Base-by-base conservation (phyloP, 2,797 vertebrate species). In the Myiothlypis coronata region DNA sequence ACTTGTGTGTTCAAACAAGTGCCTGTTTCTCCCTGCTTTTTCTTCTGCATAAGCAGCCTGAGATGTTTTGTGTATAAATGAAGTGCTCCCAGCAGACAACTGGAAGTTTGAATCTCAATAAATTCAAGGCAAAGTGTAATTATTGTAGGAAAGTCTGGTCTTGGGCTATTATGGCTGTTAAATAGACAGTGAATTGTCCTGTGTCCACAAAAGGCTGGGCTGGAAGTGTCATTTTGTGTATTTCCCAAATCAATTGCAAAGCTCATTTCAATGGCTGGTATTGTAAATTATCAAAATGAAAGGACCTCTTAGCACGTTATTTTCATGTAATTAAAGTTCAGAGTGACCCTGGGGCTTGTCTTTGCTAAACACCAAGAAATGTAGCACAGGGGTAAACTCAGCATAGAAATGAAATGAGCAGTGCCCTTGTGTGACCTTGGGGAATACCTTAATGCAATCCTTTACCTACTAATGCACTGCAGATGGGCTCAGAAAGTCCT, bases 271-370 rank as follows among this genome's bases (percentile, higher is more conserved):
- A 59, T 89, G 59, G 81, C 68, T 30, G 21, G 10, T 44, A 32
- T 56, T 93, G 75, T 60, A 83, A 87, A 80, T 91, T 52, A 87
- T 79, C 83, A 37, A 89, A 92, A 93, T 39, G 56, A 76, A 94
- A 91, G 28, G 67, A 52, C 44, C 39, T 91, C 71, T 96, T 87
- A 74, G 55, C 2, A 2, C 49, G 67, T 93, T 92, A 74, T 93
- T 96, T 85, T 70, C 81, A 53, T 26, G 75, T 87, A 91, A 94
- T 95, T 94, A 70, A 84, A 80, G 81, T 89, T 87, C 70, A 72
- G 83, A 70, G 63, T 34, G 89, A 79, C 78, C 67, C 91, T 41
- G 30, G 70, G 90, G 83, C 83, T 89, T 64, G 37, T 67, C 84
- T 93, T 65, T 63, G 37, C 89, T 63, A 63, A 90, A 90, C 43